Evolutionary conservation across 30 jellyfish, hydroid and myxozoan genomes (phyloP), one percentile per base, ranked within the genome.

Genomic region (Hydra vulgaris): DNA sequence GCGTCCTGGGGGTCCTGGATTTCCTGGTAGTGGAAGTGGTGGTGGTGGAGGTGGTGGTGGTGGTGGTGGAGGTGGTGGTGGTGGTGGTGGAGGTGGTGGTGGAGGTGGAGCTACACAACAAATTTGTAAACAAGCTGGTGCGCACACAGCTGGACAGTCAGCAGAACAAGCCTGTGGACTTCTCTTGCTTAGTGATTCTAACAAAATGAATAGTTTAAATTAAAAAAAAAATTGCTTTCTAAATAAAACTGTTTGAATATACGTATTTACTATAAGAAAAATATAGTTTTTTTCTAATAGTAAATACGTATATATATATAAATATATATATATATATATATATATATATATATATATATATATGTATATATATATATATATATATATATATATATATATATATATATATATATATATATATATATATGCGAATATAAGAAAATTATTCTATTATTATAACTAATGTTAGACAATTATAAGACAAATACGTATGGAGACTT

Each of bases 31-130:
- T 0, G 96, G 96, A 12, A 89, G 96, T 15, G 95, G 95, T 26
- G 96, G 95, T 53, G 95, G 96, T 7, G 89, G 95, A 1, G 95
- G 97, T 52, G 97, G 97, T 18, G 97, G 94, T 61, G 97, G 92
- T 12, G 95, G 97, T 70, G 95, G 88, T 54, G 97, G 89, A 0
- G 97, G 96, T 0, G 96, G 94, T 1, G 95, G 90, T 0, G 96
- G 96, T 3, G 89, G 96, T 1, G 95, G 95, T 54, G 96, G 96
- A 15, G 96, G 96, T 1, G 94, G 95, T 16, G 97, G 97, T 21
- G 97, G 97, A 8, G 97, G 94, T 25, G 97, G 88, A 27, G 92
- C 0, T 86, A 80, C 85, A 81, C 98, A 92, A 76, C 98, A 92
- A 56, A 87, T 88, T 67, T 95, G 96, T 75, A 80, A 81, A 74